These are phyloP conservation scores for Eudyptes chrysolophus DNA, from an alignment of 2,113 vertebrate genomes.

Conservation along the genomic window DNA sequence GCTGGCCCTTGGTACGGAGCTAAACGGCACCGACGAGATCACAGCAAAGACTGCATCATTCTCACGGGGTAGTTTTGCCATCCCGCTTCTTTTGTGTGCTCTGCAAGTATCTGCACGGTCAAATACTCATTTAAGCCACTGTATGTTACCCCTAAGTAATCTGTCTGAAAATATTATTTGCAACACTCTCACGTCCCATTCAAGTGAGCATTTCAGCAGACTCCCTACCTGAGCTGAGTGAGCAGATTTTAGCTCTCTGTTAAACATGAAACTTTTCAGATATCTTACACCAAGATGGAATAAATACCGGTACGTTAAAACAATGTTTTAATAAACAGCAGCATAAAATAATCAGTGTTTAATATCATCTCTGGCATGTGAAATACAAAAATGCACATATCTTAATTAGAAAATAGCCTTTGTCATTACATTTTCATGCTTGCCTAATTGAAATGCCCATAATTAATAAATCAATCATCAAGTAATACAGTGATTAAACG, in stretches of 20 bases:
- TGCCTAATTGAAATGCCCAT: slow-evolving; percentile 75
- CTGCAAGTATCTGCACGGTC: background rate
- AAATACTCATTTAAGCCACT: background rate
- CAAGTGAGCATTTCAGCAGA: background rate
- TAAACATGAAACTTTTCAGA: background rate
- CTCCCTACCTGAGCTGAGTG: background rate
- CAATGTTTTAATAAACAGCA: slow-evolving; percentile 79
- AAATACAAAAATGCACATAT: slow-evolving; percentile 76
- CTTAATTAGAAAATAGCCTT: slow-evolving; percentile 73
- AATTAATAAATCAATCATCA: slow-evolving; percentile 76
- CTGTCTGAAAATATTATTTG: background rate
- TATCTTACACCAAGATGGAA: slow-evolving; percentile 23
- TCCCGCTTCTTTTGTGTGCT: background rate
- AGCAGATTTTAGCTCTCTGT: background rate
- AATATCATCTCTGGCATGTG: slow-evolving; percentile 78
- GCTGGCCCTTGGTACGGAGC: background rate
- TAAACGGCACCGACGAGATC: fast-evolving
- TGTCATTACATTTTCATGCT: slow-evolving; percentile 74
- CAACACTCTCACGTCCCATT: background rate
- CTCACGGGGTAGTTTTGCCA: background rate
- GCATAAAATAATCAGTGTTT: slow-evolving; percentile 82
- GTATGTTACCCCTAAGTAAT: background rate
- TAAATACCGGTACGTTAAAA: slow-evolving; percentile 42
- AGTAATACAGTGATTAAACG: slow-evolving; percentile 78
- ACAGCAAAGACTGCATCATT: background rate